Conservation (phyloP, 2,888 invertebrate species). For the Girardia tigrina region DNA sequence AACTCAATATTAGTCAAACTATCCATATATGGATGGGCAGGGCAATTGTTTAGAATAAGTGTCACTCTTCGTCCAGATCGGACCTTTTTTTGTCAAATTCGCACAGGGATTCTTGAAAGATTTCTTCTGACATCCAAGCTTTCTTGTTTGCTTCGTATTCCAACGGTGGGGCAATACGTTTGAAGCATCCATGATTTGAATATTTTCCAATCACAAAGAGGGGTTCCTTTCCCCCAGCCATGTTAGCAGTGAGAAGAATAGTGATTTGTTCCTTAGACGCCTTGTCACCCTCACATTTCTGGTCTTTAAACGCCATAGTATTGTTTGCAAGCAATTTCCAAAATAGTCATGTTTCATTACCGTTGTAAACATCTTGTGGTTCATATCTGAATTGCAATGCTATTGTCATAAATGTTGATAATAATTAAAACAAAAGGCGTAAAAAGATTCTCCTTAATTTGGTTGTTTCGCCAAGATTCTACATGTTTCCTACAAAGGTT, state of each 20-base stretch:
- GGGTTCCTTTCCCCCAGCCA: slow-evolving; percentile 26
- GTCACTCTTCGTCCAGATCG: slow-evolving; percentile 35
- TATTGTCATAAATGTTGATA: too few relatives aligned
- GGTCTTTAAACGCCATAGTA: slow-evolving; percentile 27
- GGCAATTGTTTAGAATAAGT: slow-evolving; percentile 39
- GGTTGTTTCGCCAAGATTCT: background rate
- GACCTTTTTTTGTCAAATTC: slow-evolving; percentile 38
- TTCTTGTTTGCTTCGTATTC: slow-evolving; percentile 10
- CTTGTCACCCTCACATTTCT: slow-evolving; percentile 10
- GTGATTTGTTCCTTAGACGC: background rate
- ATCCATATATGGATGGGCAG: slow-evolving; percentile 38
- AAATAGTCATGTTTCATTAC: slow-evolving; percentile 5
- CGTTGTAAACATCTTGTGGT: slow-evolving; percentile 21
- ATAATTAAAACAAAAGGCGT: too few relatives aligned
- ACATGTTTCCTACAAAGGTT: background rate
- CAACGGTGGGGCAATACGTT: background rate
- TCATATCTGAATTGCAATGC: too few relatives aligned
- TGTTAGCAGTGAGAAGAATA: slow-evolving; percentile 1
- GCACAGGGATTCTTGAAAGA: slow-evolving; percentile 39
- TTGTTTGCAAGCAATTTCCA: slow-evolving; percentile 29
- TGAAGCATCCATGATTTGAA: slow-evolving; percentile 21
- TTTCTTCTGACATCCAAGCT: background rate
- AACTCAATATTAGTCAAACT: slow-evolving; percentile 37
- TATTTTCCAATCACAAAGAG: slow-evolving; percentile 21
- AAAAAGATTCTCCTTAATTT: background rate